Evolutionary conservation across 1,140 invertebrate genomes (phyloP).

Genomic region (Wiebesia pumilae): DNA sequence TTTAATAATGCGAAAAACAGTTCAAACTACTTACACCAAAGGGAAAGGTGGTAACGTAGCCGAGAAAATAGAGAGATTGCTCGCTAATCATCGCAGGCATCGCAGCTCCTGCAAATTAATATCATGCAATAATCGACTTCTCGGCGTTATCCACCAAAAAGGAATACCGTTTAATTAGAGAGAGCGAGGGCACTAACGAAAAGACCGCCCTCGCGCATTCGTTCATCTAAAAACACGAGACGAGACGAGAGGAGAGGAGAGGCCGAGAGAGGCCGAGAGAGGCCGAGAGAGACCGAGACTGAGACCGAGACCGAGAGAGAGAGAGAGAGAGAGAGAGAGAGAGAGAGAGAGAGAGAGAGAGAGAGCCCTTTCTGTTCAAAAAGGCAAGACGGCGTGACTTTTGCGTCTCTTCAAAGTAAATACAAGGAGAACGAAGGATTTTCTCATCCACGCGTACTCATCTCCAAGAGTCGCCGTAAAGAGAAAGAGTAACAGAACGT

Average conservation of each 20-base stretch:
- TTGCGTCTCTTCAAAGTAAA: conserved; percentile 46
- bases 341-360: neutral
- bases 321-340: neutral
- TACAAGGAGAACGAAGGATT: conserved; percentile 34
- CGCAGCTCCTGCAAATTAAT: conserved; percentile 15
- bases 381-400: conserved; percentile 29
- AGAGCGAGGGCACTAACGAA: neutral
- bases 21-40: neutral
- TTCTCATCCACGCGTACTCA: neutral
- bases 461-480: conserved; percentile 28
- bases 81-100: neutral
- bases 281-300: no score
- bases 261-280: neutral
- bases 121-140: conserved; percentile 25
- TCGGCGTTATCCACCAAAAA: neutral
- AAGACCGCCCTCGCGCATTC: neutral
- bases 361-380: conserved; percentile 10
- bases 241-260: neutral
- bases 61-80: neutral
- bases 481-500: conserved; percentile 55
- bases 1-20: neutral
- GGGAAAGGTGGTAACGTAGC: neutral
- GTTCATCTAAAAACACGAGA: neutral
- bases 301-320: no score
- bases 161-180: conserved; percentile 23